Evolutionary conservation across 1,140 invertebrate genomes (phyloP).

Genomic region (Euschistus heros): DNA sequence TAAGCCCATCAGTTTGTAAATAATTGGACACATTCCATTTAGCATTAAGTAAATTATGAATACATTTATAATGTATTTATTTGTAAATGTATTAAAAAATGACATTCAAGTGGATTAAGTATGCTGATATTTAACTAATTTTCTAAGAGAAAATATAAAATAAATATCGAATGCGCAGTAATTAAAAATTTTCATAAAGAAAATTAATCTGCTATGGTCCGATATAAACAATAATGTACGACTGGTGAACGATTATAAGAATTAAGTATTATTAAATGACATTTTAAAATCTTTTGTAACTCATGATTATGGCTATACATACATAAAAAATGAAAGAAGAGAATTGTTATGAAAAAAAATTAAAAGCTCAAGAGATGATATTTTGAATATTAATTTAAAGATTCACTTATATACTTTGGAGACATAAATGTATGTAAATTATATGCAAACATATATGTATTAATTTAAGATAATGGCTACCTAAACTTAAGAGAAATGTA

Average conservation of each 20-base stretch:
- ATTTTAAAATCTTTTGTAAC: constrained; percentile 2
- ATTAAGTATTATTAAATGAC: neutral
- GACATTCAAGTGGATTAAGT: too few relatives aligned
- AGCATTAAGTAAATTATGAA: neutral
- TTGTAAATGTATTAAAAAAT: neutral
- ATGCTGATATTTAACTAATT: too few relatives aligned
- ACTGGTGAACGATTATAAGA: neutral
- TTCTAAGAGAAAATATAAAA: too few relatives aligned
- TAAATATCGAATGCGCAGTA: too few relatives aligned
- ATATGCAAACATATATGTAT: neutral
- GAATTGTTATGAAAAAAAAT: neutral
- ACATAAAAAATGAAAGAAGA: neutral
- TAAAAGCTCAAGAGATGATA: constrained; percentile 18
- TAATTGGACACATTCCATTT: neutral
- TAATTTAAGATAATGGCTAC: neutral
- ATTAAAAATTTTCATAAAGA: neutral
- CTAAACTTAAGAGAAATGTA: neutral
- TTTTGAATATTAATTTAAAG: constrained; percentile 8
- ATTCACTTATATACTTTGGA: neutral
- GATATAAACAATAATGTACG: neutral
- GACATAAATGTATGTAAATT: constrained; percentile 4
- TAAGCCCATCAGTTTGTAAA: neutral
- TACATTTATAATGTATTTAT: neutral
- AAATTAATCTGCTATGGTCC: neutral
- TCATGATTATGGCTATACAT: neutral